A percentile compares a stretch with the other conserved stretches of the same genome.
Evolutionary conservation across 2,113 vertebrate genomes (phyloP).

Genomic region (human (Homo sapiens)): GRCh38 chr9:72234001-72234500

Average conservation of each 20-base stretch:
- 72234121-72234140: not conserved
- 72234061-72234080: not conserved
- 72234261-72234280: not conserved
- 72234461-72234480: not conserved
- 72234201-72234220: not conserved
- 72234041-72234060: not conserved
- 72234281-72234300: not conserved
- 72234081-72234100: not conserved
- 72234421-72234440: not conserved
- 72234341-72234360: not conserved
- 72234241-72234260: not conserved
- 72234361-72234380: not conserved
- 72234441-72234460: not conserved
- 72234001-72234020: not conserved
- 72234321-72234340: not conserved
- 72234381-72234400: not conserved
- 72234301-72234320: not conserved
- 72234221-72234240: not conserved
- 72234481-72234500: not conserved
- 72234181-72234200: not conserved
- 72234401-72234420: not conserved
- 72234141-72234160: not conserved
- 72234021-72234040: not conserved
- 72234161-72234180: not conserved
- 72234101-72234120: not conserved